Evolutionary conservation across 2,888 invertebrate genomes (phyloP).

Genomic region (Scaptomyza polygonia): DNA sequence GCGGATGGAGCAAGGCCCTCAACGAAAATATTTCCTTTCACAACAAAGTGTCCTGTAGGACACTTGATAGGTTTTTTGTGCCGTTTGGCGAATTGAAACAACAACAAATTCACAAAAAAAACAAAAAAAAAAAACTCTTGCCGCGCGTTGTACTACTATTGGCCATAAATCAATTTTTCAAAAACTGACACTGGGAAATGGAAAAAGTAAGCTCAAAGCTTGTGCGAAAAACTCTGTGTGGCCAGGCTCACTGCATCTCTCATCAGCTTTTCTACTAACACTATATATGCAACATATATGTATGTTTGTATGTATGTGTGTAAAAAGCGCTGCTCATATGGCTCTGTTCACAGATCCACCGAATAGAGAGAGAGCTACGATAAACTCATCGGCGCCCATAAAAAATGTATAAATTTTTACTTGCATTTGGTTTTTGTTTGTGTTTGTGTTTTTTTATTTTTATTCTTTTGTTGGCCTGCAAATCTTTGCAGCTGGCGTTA

Average conservation of each 20-base stretch:
- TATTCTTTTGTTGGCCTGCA: constrained; percentile 40
- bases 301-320: neutral
- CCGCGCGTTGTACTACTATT: constrained; percentile 59
- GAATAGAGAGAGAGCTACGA: constrained; percentile 15
- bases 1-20: constrained; percentile 47
- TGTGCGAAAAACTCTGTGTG: constrained; percentile 61
- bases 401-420: constrained; percentile 66
- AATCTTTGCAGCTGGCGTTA: constrained; percentile 77
- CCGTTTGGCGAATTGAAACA: constrained; percentile 46
- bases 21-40: constrained; percentile 55
- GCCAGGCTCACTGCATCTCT: neutral
- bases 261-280: neutral
- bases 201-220: constrained; percentile 80
- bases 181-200: constrained; percentile 77
- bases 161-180: constrained; percentile 77
- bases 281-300: neutral
- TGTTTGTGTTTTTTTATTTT: constrained; percentile 37
- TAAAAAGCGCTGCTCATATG: constrained; percentile 13
- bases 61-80: constrained; percentile 76
- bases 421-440: constrained; percentile 53
- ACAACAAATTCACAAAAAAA: neutral
- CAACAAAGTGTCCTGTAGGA: constrained; percentile 39
- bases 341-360: constrained; percentile 20
- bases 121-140: no score
- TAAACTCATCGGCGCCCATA: constrained; percentile 55